A percentile compares a stretch with the other conserved stretches of the same genome.
Conservation (phyloP, 2,888 invertebrate genomes). For the Clusia tigrina region DNA sequence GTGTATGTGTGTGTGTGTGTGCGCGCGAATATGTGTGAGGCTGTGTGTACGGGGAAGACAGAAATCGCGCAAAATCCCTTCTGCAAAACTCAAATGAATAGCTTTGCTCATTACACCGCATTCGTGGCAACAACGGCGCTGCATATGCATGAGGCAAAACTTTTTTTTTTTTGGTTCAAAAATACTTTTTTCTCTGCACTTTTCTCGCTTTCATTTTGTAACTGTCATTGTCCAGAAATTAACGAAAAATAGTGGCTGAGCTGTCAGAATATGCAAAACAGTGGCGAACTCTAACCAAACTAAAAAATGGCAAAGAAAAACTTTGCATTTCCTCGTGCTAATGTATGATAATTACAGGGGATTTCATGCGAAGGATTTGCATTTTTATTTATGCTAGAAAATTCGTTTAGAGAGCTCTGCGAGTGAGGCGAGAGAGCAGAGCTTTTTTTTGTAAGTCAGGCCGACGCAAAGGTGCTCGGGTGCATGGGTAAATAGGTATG, state of each 20-base stretch:
- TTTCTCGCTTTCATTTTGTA: conserved; percentile 40
- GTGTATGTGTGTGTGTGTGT: conserved; percentile 24
- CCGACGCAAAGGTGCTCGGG: not conserved
- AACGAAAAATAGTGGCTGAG: conserved; percentile 44
- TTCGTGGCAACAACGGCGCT: conserved; percentile 9
- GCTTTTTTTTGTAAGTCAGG: no score
- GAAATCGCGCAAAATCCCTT: conserved; percentile 15
- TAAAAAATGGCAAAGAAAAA: conserved; percentile 38
- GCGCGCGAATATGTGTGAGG: conserved; percentile 9
- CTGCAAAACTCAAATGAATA: conserved; percentile 29
- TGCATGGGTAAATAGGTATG: not conserved
- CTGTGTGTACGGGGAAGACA: conserved; percentile 28
- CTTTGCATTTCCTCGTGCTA: conserved; percentile 60
- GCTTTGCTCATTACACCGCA: conserved; percentile 30
- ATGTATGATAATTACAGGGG: conserved; percentile 64
- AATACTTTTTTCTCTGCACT: no score
- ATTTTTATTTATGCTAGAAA: conserved; percentile 54
- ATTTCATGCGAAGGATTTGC: conserved; percentile 56
- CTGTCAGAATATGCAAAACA: conserved; percentile 32
- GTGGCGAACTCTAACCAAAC: conserved; percentile 24
- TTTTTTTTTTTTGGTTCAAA: not conserved
- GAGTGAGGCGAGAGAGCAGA: no score
- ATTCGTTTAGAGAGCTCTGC: conserved; percentile 27
- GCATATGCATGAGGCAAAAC: conserved; percentile 11
- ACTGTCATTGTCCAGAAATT: conserved; percentile 59